Conservation (phyloP, 2,797 vertebrate genomes). For the Orientallactaga sibirica region DNA sequence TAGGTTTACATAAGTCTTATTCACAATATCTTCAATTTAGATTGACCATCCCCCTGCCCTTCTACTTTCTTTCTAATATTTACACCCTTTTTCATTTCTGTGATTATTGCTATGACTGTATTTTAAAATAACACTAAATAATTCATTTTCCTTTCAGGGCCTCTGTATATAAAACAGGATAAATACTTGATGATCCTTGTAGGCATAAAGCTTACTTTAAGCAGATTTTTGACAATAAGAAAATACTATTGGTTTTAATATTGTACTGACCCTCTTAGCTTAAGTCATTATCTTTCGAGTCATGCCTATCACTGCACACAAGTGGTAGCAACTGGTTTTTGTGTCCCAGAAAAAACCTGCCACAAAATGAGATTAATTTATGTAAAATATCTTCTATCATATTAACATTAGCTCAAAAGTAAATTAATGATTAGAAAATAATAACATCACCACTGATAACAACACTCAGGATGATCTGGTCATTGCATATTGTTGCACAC, state of each 20-base stretch:
- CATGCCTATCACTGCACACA: neutral
- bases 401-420: constrained; percentile 14
- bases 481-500: neutral
- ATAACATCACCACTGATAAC: neutral
- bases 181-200: neutral
- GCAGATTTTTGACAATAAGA: neutral
- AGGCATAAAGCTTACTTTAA: constrained; percentile 24
- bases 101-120: neutral
- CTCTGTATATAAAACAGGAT: constrained; percentile 40
- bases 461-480: neutral
- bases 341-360: neutral
- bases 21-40: no score
- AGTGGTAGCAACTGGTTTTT: neutral
- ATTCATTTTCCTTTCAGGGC: neutral
- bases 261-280: neutral
- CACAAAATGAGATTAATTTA: neutral
- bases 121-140: constrained; percentile 34
- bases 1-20: no score
- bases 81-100: neutral
- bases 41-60: no score
- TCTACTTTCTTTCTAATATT: constrained; percentile 1
- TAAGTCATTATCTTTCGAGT: neutral
- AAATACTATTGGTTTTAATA: neutral
- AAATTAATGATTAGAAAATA: constrained; percentile 14
- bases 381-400: neutral